A percentile compares a stretch with the other conserved stretches of the same genome.
These are phyloP conservation scores for Sphenopsis melanotis DNA, from an alignment of 2,797 vertebrate species.

Conservation along the genomic window DNA sequence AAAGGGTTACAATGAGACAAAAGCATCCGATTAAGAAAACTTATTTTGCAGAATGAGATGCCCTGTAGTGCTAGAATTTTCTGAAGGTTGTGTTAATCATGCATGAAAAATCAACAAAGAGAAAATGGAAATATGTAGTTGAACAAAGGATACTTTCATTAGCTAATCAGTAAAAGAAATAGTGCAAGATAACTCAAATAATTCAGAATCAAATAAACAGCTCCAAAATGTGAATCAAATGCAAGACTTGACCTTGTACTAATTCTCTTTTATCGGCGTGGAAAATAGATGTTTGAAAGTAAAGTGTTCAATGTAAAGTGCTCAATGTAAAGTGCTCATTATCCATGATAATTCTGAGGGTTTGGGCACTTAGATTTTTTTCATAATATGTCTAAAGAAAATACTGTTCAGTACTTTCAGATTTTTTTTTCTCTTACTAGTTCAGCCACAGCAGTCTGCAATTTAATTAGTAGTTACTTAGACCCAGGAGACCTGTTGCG, in stretches of 20 bases:
- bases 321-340: neutral
- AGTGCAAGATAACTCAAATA: neutral
- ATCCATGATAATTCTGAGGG: neutral
- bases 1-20: neutral
- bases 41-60: conserved; percentile 22
- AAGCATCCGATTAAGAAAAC: neutral
- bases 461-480: neutral
- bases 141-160: neutral
- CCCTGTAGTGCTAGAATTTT: neutral
- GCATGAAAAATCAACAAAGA: neutral
- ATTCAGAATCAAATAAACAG: neutral
- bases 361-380: neutral
- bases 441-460: neutral
- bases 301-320: neutral
- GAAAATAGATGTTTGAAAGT: neutral
- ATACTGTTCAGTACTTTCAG: neutral
- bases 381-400: neutral
- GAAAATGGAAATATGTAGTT: neutral
- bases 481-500: neutral
- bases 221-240: neutral
- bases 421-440: neutral
- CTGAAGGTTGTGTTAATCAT: neutral
- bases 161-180: neutral
- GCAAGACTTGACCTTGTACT: neutral
- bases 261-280: neutral